Percentiles rank a stretch among this genome's conserved stretches.
These are phyloP conservation scores for Caretta caretta DNA, from an alignment of 2,113 vertebrate genomes.

Conservation along the genomic window DNA sequence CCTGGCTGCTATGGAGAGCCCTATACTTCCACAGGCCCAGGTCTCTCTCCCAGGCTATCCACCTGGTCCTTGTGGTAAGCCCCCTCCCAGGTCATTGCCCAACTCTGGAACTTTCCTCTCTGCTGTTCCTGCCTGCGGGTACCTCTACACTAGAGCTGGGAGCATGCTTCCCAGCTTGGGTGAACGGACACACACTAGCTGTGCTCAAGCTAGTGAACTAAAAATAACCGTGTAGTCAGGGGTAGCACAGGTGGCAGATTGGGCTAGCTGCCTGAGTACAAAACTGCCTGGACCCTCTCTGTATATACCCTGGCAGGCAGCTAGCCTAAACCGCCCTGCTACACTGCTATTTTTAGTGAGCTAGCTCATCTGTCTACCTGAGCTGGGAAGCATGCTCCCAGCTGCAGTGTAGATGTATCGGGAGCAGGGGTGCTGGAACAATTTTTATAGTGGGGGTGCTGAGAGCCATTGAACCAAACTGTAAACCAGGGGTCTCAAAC, in stretches of 20 bases:
- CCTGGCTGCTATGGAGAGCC: fast-evolving
- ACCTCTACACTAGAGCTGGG: too few relatives aligned
- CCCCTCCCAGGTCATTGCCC: neutral
- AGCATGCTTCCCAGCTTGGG: too few relatives aligned
- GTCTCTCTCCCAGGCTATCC: neutral
- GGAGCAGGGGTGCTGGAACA: too few relatives aligned
- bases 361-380: neutral
- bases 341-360: neutral
- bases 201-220: neutral
- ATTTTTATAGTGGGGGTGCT: too few relatives aligned
- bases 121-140: neutral
- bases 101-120: neutral
- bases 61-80: neutral
- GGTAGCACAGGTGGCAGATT: neutral
- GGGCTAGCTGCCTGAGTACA: neutral
- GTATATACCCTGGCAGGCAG: neutral
- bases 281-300: neutral
- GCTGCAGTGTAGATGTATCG: neutral
- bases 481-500: too few relatives aligned
- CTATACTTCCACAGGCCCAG: neutral
- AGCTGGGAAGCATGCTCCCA: neutral
- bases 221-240: neutral
- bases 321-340: neutral
- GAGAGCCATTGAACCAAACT: too few relatives aligned
- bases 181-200: neutral